Conservation (phyloP, 1,140 invertebrate genomes). For the Marisa cornuarietis region DNA sequence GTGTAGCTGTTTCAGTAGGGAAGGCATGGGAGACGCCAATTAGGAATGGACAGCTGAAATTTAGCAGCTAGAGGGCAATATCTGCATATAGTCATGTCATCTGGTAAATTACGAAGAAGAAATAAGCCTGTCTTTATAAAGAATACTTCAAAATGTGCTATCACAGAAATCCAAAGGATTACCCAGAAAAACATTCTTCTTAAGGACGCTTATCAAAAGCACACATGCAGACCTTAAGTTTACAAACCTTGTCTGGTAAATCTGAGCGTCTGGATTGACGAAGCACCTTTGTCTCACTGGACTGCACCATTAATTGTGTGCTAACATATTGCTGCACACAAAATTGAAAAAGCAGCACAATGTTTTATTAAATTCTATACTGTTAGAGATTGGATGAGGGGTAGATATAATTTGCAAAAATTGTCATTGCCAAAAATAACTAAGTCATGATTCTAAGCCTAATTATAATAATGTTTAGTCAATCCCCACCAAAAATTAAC, state of each 20-base stretch:
- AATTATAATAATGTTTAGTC: not conserved
- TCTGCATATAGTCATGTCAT: not conserved
- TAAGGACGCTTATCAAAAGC: too few relatives aligned
- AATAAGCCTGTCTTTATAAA: not conserved
- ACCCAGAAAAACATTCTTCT: too few relatives aligned
- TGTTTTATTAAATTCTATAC: not conserved
- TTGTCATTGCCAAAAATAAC: not conserved
- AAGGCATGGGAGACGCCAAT: too few relatives aligned
- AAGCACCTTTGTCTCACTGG: conserved; percentile 60
- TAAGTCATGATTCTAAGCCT: not conserved
- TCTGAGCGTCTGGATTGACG: conserved; percentile 55
- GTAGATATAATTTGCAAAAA: not conserved
- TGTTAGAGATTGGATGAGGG: not conserved
- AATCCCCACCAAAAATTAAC: not conserved
- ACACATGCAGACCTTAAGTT: not conserved
- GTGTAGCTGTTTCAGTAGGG: too few relatives aligned
- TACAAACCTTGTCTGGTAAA: conserved; percentile 55
- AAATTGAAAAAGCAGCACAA: not conserved
- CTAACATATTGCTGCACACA: conserved; percentile 63
- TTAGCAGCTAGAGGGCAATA: too few relatives aligned
- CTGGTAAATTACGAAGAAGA: not conserved
- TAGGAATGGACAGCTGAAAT: too few relatives aligned
- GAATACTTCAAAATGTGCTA: too few relatives aligned
- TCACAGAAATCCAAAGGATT: too few relatives aligned
- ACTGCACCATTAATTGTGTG: conserved; percentile 65